These are phyloP conservation scores for Mercenaria mercenaria DNA, from an alignment of 1,140 invertebrate species.

Conservation along the genomic window DNA sequence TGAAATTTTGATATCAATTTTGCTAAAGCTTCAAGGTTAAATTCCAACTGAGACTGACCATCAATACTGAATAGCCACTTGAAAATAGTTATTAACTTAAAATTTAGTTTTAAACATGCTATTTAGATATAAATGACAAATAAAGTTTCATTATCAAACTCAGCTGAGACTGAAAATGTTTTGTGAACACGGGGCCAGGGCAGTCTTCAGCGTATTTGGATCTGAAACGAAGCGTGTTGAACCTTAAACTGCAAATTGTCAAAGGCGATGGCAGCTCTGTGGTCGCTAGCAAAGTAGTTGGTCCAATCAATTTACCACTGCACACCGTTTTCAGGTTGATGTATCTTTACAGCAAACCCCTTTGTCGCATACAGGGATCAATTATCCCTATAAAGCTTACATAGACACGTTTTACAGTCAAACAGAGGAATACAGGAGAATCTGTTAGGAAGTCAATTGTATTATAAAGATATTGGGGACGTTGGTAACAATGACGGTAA, in stretches of 20 bases:
- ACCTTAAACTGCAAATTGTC: no score
- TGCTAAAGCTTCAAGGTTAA: no score
- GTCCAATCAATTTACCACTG: slow-evolving; percentile 37
- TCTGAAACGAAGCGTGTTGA: slow-evolving; percentile 32
- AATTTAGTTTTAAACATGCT: no score
- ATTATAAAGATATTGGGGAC: slow-evolving; percentile 41
- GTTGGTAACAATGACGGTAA: slow-evolving; percentile 30
- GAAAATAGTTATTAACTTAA: no score
- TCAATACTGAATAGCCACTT: no score
- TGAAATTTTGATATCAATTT: no score
- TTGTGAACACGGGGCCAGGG: no score
- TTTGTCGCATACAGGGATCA: slow-evolving; percentile 22
- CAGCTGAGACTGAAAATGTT: no score
- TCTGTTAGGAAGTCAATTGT: not conserved
- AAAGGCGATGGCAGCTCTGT: not conserved
- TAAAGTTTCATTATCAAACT: no score
- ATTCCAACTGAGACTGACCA: no score
- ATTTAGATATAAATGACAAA: no score
- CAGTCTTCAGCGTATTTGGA: slow-evolving; percentile 62
- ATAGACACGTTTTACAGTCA: slow-evolving; percentile 53
- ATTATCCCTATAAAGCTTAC: slow-evolving; percentile 67
- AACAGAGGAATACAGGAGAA: not conserved
- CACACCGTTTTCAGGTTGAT: slow-evolving; percentile 45
- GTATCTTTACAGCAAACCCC: slow-evolving; percentile 53
- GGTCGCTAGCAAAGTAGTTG: not conserved